Evolutionary conservation across 2,113 vertebrate genomes (phyloP).

Genomic region (Excalfactoria chinensis): DNA sequence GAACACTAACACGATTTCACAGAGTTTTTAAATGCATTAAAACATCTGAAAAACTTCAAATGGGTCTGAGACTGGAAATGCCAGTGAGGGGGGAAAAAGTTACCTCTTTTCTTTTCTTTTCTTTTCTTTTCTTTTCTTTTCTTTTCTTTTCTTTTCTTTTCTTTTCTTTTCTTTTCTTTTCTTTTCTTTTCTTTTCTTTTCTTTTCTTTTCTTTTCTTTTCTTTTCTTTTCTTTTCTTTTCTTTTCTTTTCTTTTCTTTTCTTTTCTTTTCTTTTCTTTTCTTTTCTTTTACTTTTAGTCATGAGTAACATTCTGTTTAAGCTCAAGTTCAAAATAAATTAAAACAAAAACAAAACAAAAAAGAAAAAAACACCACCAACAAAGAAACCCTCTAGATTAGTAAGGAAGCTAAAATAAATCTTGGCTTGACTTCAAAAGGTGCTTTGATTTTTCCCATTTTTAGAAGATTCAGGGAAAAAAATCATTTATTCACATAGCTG

Average conservation of each 20-base stretch:
- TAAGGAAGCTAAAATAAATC: neutral
- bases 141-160: neutral
- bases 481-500: conserved; percentile 25
- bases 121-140: too few relatives aligned
- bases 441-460: neutral
- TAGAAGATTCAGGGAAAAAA: neutral
- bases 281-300: neutral
- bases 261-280: neutral
- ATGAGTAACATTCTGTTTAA: neutral
- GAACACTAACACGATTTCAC: neutral
- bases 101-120: neutral
- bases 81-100: neutral
- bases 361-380: too few relatives aligned
- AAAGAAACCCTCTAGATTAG: neutral
- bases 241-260: neutral
- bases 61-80: neutral
- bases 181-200: too few relatives aligned
- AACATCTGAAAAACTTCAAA: neutral
- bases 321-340: neutral
- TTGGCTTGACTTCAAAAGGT: neutral
- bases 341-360: too few relatives aligned
- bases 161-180: too few relatives aligned
- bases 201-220: neutral
- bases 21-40: neutral
- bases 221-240: too few relatives aligned